Percentiles rank a stretch among this genome's conserved stretches.
Evolutionary conservation across 2,888 invertebrate species (phyloP).

Genomic region (Drosophila setosimentum): DNA sequence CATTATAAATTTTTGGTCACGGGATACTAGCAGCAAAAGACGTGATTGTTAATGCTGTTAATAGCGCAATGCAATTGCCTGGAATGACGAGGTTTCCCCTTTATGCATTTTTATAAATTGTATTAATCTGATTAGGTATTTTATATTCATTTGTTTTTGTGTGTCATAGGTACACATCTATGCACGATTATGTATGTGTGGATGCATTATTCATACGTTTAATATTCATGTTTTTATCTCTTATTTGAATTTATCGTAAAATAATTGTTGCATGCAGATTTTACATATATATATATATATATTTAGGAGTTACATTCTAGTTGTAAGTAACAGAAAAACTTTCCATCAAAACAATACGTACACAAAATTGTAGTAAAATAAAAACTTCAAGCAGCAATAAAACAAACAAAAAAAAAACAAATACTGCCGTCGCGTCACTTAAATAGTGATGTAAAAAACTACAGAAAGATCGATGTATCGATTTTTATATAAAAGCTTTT

Average conservation of each 20-base stretch:
- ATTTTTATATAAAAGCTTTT: constrained; percentile 1
- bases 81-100: neutral
- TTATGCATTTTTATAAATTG: neutral
- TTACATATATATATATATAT: neutral
- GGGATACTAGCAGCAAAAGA: neutral
- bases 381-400: constrained; percentile 2
- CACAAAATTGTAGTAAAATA: constrained; percentile 5
- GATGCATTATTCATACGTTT: constrained; percentile 1
- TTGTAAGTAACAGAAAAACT: neutral
- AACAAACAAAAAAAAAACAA: constrained; percentile 14
- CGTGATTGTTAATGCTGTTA: neutral
- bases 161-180: neutral
- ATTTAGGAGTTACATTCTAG: neutral
- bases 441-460: constrained; percentile 5
- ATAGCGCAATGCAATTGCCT: neutral
- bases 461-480: constrained; percentile 10
- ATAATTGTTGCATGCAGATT: neutral
- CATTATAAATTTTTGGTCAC: neutral
- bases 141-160: neutral
- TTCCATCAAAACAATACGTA: neutral
- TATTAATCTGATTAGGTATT: neutral
- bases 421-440: constrained; percentile 16
- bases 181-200: constrained; percentile 7
- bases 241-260: neutral
- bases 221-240: constrained; percentile 1